phyloP scores from a whole-genome alignment of 2,113 vertebrate species.

The Morone chrysops region DNA sequence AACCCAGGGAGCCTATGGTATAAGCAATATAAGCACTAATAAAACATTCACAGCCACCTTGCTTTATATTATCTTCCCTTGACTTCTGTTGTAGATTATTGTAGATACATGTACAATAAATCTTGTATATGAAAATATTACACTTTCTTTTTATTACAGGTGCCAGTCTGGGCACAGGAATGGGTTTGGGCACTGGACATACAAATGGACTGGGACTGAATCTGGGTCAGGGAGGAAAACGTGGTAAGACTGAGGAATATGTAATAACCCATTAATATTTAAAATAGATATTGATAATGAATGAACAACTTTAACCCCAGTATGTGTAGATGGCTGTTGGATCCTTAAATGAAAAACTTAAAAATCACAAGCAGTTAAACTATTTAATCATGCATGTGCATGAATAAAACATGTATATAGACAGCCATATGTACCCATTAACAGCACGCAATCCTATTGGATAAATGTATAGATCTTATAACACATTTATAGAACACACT shows the following conservation, averaged over 20 bases:
- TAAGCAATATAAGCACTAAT: neutral
- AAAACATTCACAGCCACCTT: neutral
- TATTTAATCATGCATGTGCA: no score
- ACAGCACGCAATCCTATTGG: neutral
- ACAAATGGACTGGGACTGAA: slow-evolving; percentile 66
- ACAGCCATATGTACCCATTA: neutral
- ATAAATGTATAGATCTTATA: no score
- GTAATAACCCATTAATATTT: neutral
- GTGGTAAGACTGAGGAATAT: slow-evolving; percentile 53
- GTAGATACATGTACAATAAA: neutral
- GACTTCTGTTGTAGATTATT: neutral
- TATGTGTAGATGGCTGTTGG: neutral
- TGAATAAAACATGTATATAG: neutral
- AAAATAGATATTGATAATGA: neutral
- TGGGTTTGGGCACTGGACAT: slow-evolving; percentile 61
- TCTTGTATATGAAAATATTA: neutral
- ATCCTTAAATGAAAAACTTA: neutral
- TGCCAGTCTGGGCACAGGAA: slow-evolving; percentile 68
- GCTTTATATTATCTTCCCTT: neutral
- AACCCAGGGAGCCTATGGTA: slow-evolving; percentile 71
- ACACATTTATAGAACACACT: neutral
- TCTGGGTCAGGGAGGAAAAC: slow-evolving; percentile 68
- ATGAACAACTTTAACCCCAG: neutral
- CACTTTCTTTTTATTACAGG: slow-evolving; percentile 55
- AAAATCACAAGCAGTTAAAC: no score